Evolutionary conservation across 2,113 vertebrate genomes (phyloP), one percentile per base, ranked within the genome.

Genomic region (Nycticorax nycticorax): DNA sequence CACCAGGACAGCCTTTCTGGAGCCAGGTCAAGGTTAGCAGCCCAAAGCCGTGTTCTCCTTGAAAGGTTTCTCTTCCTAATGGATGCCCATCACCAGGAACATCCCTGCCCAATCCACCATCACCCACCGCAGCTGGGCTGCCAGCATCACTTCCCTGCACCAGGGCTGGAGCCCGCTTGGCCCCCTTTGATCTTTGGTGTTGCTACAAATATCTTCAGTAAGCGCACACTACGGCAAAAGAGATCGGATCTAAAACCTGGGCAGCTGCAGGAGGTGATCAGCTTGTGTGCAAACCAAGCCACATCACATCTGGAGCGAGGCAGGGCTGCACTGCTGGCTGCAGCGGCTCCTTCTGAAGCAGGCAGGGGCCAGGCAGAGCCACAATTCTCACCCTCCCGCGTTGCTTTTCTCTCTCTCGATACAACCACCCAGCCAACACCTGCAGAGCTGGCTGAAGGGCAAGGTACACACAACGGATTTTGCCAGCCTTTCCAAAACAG

Each of bases 371-470:
- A 56, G 55, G 24, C 59, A 83, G 50, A 76, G n/a, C 33, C 60
- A 37, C 0, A 0, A 24, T 59, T 69, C 55, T 45, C 26, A 56
- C 12, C 5, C 5, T 43, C 28, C 55, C 9, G 3, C 0, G 2
- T 48, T 59, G 50, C 33, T 67, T 55, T 69, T 84, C 74, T 30
- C 89, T 63, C 64, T 69, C 47, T 19, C 1, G 6, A 21, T 59
- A 35, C 60, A 74, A 13, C 24, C 81, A 81, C 2, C 2, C 14
- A 78, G 68, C 32, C 14, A 53, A 14, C 28, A 67, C 7, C 37
- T 77, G 64, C 55, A 69, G 50, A 84, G 50, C 32, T 89, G 63
- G 55, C 33, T 28, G 37, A 48, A 21, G 21, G 11, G 32, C 39
- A 33, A 37, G 39, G 11, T 24, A 30, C 1, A 32, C 1, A 3